phyloP scores from a whole-genome alignment of 2,888 invertebrate species.

The Caenorhabditis wallacei region DNA sequence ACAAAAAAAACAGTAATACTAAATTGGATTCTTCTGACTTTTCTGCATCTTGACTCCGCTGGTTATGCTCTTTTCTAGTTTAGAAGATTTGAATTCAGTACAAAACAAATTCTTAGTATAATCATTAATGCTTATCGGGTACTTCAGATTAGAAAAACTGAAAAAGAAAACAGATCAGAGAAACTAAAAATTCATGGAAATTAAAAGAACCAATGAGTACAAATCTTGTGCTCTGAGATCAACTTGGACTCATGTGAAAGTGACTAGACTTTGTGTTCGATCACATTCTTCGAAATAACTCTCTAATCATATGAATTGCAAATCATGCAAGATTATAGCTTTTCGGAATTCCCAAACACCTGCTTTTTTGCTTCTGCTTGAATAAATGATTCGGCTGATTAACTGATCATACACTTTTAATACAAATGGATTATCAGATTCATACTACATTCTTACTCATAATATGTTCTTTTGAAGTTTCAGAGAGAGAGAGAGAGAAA shows the following conservation, averaged over 20 bases:
- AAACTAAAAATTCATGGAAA: not conserved
- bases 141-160: not conserved
- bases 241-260: not conserved
- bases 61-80: too few species aligned
- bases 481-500: not conserved
- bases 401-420: slow-evolving; percentile 10
- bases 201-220: slow-evolving; percentile 21
- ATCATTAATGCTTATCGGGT: too few species aligned
- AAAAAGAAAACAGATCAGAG: not conserved
- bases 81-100: too few species aligned
- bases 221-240: slow-evolving; percentile 8
- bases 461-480: not conserved
- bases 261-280: slow-evolving; percentile 35
- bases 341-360: slow-evolving; percentile 7
- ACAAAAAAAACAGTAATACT: not conserved
- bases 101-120: too few species aligned
- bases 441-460: slow-evolving; percentile 15
- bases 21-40: too few species aligned
- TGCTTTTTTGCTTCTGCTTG: slow-evolving; percentile 14
- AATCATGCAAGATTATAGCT: slow-evolving; percentile 25
- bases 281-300: slow-evolving; percentile 12
- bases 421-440: slow-evolving; percentile 1
- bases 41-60: too few species aligned
- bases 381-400: slow-evolving; percentile 22
- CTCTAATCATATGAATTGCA: slow-evolving; percentile 24